phyloP scores from a whole-genome alignment of 2,888 invertebrate genomes.

The Platerodrilus igneus region DNA sequence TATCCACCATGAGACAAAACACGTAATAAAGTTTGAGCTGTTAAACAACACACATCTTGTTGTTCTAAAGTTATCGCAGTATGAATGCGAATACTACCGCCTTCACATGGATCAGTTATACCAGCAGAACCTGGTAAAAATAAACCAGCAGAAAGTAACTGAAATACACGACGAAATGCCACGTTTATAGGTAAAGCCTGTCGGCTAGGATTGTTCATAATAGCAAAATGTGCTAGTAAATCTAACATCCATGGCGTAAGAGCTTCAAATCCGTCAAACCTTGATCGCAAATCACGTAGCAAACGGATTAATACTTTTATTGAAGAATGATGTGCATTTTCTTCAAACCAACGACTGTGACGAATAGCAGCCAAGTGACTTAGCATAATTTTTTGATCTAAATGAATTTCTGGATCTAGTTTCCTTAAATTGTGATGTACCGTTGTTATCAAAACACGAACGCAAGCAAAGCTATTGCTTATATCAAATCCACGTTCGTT shows the following conservation, averaged over 20 bases:
- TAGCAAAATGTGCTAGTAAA: slow-evolving; percentile 89
- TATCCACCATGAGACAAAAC: slow-evolving; percentile 92
- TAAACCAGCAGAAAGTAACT: slow-evolving; percentile 87
- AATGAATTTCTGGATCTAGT: slow-evolving; percentile 80
- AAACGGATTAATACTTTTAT: slow-evolving; percentile 89
- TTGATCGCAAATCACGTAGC: slow-evolving; percentile 82
- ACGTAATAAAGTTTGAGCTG: slow-evolving; percentile 87
- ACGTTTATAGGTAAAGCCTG: slow-evolving; percentile 89
- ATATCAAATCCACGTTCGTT: slow-evolving; percentile 86
- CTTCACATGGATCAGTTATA: slow-evolving; percentile 92
- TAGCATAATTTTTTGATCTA: slow-evolving; percentile 73
- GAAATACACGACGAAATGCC: slow-evolving; percentile 86
- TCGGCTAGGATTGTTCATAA: slow-evolving; percentile 92
- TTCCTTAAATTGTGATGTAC: slow-evolving; percentile 90
- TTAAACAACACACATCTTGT: slow-evolving; percentile 88
- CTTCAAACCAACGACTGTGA: slow-evolving; percentile 97
- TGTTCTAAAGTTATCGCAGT: slow-evolving; percentile 87
- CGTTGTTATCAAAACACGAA: slow-evolving; percentile 88
- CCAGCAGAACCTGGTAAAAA: slow-evolving; percentile 92
- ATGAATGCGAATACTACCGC: slow-evolving; percentile 82
- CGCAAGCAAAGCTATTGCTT: slow-evolving; percentile 76
- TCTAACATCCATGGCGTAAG: slow-evolving; percentile 97
- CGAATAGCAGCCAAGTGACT: slow-evolving; percentile 90
- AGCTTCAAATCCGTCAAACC: slow-evolving; percentile 87
- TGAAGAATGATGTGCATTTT: slow-evolving; percentile 94